A percentile compares a stretch with the other conserved stretches of the same genome.
These are phyloP conservation scores for Psilopsiagon aurifrons DNA, from an alignment of 2,113 vertebrate genomes.

Conservation along the genomic window DNA sequence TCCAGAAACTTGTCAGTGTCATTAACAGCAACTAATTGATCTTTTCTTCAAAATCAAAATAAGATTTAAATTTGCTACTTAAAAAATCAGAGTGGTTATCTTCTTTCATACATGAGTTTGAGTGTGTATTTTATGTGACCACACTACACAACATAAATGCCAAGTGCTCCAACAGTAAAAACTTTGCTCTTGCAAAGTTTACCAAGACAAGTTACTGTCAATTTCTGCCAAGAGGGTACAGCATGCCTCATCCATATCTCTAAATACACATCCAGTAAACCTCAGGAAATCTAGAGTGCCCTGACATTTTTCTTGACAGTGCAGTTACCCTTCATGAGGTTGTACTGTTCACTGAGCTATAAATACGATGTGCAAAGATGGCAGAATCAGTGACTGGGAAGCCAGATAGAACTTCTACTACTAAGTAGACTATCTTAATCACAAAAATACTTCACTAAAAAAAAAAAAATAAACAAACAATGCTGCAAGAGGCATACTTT, in stretches of 20 bases:
- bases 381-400: neutral
- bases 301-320: neutral
- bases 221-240: neutral
- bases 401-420: neutral
- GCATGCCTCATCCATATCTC: neutral
- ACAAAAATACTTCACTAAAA: neutral
- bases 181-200: neutral
- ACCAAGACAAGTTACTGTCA: neutral
- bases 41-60: neutral
- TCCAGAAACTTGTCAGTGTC: neutral
- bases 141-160: neutral
- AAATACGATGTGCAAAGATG: neutral
- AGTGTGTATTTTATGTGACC: neutral
- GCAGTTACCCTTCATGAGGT: neutral
- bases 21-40: neutral
- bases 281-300: neutral
- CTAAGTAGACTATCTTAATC: neutral
- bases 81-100: neutral
- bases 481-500: neutral
- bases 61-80: neutral
- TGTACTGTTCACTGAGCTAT: neutral
- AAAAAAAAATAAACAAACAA: neutral
- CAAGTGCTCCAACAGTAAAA: neutral
- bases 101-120: neutral
- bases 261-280: neutral